Percentiles rank a stretch among this genome's conserved stretches.
These are phyloP conservation scores for Epirrhoe alternata DNA, from an alignment of 2,888 invertebrate genomes.

Conservation along the genomic window DNA sequence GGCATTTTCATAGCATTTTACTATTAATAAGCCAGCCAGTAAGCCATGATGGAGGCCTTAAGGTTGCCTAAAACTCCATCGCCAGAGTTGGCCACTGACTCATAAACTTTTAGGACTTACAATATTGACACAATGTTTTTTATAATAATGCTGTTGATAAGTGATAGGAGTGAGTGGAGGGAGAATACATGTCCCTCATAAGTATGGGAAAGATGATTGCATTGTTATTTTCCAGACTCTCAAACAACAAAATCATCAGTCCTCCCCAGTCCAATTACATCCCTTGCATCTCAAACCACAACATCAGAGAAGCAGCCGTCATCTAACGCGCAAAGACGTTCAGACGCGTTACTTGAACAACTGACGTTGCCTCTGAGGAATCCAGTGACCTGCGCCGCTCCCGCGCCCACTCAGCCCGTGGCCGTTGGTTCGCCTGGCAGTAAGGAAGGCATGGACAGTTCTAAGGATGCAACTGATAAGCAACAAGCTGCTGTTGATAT, in stretches of 20 bases:
- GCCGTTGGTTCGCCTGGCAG: conserved; percentile 65
- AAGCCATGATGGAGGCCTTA: too few relatives aligned
- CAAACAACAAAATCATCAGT: conserved; percentile 75
- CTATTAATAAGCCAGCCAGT: too few relatives aligned
- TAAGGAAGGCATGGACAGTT: conserved; percentile 71
- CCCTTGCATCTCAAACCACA: conserved; percentile 70
- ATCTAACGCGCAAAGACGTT: conserved; percentile 73
- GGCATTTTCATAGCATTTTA: too few relatives aligned
- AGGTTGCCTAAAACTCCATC: too few relatives aligned
- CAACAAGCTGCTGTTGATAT: conserved; percentile 72
- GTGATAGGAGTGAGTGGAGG: too few relatives aligned
- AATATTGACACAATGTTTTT: too few relatives aligned
- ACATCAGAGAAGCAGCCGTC: conserved; percentile 72
- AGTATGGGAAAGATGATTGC: too few relatives aligned
- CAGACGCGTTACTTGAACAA: conserved; percentile 77
- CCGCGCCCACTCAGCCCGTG: conserved; percentile 55
- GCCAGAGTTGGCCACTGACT: too few relatives aligned
- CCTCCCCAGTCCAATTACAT: conserved; percentile 73
- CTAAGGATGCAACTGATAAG: conserved; percentile 65
- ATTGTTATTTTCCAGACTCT: conserved; percentile 56
- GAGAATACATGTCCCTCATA: too few relatives aligned
- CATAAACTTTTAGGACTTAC: too few relatives aligned
- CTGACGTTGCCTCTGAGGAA: conserved; percentile 75
- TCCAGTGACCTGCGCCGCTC: conserved; percentile 60
- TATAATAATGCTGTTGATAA: too few relatives aligned